A percentile compares a stretch with the other conserved stretches of the same genome.
These are phyloP conservation scores for Chrysotoxum bicinctum DNA, from an alignment of 2,888 invertebrate species.

Conservation along the genomic window DNA sequence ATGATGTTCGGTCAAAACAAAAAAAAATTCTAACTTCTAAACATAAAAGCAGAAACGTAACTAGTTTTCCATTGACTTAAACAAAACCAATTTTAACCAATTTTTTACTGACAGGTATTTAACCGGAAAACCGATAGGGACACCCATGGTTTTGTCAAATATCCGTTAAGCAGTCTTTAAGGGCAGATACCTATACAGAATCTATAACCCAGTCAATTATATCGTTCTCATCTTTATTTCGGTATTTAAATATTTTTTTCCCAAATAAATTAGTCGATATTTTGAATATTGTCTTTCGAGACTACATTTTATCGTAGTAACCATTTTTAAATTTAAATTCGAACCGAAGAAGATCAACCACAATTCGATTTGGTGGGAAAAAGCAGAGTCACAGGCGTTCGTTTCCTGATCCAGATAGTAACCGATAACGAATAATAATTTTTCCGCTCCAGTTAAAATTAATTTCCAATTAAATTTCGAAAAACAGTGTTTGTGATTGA, in stretches of 20 bases:
- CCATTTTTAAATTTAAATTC: background rate
- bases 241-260: conserved; percentile 26
- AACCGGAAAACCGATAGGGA: background rate
- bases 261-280: conserved; percentile 40
- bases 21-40: background rate
- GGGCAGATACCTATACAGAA: background rate
- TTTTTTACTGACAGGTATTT: background rate
- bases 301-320: background rate
- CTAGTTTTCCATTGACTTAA: background rate
- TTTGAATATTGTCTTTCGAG: conserved; percentile 37
- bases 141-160: conserved; percentile 16
- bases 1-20: background rate
- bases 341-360: background rate
- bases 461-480: conserved; percentile 49
- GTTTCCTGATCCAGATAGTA: background rate
- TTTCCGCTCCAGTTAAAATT: conserved; percentile 41
- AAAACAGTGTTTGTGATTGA: conserved; percentile 4
- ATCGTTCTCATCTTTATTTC: conserved; percentile 25
- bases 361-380: conserved; percentile 9
- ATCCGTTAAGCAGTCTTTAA: conserved; percentile 22
- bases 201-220: background rate
- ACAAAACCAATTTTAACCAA: background rate
- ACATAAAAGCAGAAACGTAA: background rate
- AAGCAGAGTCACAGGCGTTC: background rate
- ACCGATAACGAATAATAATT: conserved; percentile 16